These are phyloP conservation scores for Mus spretus DNA, from an alignment of 2,797 vertebrate genomes.

Conservation along the genomic window DNA sequence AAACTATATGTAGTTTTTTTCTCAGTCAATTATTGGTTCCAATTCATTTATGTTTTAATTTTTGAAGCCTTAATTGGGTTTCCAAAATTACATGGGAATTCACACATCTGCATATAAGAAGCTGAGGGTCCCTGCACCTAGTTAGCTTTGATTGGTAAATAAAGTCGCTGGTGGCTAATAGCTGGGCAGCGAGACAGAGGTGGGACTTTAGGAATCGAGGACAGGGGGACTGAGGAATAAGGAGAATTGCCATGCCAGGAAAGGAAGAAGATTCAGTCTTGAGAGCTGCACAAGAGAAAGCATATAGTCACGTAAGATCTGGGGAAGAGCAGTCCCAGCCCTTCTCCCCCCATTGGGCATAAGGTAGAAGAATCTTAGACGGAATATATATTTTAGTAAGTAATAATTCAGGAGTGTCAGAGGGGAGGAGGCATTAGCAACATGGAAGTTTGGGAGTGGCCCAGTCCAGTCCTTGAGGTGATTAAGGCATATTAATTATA, in stretches of 20 bases:
- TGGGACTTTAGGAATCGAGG: too few relatives aligned
- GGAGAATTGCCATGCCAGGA: neutral
- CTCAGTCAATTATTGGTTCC: constrained; percentile 49
- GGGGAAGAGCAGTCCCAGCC: neutral
- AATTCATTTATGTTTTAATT: constrained; percentile 63
- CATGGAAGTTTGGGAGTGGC: neutral
- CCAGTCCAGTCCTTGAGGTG: neutral
- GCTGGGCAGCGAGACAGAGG: too few relatives aligned
- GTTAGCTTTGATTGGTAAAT: neutral
- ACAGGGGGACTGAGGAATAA: neutral
- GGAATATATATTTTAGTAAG: neutral
- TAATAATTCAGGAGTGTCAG: neutral
- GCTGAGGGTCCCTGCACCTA: neutral
- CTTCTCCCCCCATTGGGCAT: too few relatives aligned
- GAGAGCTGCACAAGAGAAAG: neutral
- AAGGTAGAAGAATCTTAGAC: neutral
- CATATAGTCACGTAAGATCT: neutral
- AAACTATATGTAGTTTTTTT: constrained; percentile 4
- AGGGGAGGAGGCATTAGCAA: neutral
- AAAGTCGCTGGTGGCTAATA: neutral
- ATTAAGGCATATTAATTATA: neutral
- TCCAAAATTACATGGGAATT: neutral
- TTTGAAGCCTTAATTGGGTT: constrained; percentile 15
- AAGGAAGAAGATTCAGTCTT: neutral
- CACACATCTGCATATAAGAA: neutral